Evolutionary conservation across 2,797 vertebrate genomes (phyloP).

Genomic region (Poecilia wingei): DNA sequence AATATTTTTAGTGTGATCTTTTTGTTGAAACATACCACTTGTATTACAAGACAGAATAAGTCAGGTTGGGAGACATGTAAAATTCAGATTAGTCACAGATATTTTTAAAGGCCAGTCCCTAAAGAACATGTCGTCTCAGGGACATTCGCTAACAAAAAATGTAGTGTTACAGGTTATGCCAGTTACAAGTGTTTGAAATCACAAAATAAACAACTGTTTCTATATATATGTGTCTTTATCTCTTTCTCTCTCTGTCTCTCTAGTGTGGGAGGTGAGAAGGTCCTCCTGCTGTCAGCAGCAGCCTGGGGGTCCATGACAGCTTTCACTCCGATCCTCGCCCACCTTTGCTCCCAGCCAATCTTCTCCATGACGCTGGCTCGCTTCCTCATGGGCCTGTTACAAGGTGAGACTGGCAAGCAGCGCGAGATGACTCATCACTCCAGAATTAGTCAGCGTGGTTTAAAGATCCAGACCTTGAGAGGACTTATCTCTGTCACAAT

Average conservation of each 20-base stretch:
- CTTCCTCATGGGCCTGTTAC: conserved; percentile 92
- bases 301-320: conserved; percentile 92
- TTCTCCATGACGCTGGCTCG: conserved; percentile 88
- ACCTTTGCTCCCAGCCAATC: conserved; percentile 87
- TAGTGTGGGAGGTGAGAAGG: conserved; percentile 96
- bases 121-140: neutral
- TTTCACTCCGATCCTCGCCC: conserved; percentile 87
- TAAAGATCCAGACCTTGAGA: conserved; percentile 7
- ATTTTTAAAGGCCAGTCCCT: neutral
- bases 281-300: conserved; percentile 90
- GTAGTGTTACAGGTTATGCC: neutral
- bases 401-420: conserved; percentile 83
- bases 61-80: neutral
- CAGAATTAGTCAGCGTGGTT: neutral
- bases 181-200: neutral
- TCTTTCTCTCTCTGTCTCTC: neutral
- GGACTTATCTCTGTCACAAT: neutral
- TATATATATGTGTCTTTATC: neutral
- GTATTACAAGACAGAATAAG: neutral
- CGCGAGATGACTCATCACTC: neutral
- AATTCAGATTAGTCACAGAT: neutral
- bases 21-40: neutral
- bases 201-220: neutral
- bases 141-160: neutral
- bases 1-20: neutral